These are phyloP conservation scores for Melinopterus prodromus DNA, from an alignment of 2,888 invertebrate species.

Conservation along the genomic window DNA sequence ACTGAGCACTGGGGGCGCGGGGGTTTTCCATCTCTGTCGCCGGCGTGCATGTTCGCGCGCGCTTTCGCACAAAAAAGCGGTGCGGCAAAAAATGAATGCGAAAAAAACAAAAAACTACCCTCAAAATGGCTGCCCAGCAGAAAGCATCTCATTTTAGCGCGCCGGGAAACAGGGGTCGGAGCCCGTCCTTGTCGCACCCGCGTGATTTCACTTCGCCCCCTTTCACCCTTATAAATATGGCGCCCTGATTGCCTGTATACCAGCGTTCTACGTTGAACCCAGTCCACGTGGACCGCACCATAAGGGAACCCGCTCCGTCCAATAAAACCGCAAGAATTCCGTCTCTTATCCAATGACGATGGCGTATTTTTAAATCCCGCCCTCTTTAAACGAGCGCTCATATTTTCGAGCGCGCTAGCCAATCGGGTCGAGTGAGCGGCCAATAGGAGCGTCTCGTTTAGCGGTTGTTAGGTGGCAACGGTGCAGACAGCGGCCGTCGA, in stretches of 20 bases:
- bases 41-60: constrained; percentile 42
- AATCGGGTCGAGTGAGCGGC: constrained; percentile 46
- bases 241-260: constrained; percentile 64
- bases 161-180: constrained; percentile 59
- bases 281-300: constrained; percentile 57
- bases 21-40: constrained; percentile 11
- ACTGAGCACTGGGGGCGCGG: constrained; percentile 1
- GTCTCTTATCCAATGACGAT: constrained; percentile 41
- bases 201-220: constrained; percentile 62
- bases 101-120: constrained; percentile 69
- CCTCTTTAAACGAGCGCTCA: constrained; percentile 56
- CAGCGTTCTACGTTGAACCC: constrained; percentile 50
- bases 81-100: constrained; percentile 51
- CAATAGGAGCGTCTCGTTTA: constrained; percentile 50
- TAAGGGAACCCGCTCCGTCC: constrained; percentile 38
- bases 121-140: constrained; percentile 76
- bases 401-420: constrained; percentile 42
- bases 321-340: constrained; percentile 40
- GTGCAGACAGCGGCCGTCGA: constrained; percentile 50
- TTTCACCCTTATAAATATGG: constrained; percentile 64
- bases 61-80: constrained; percentile 50
- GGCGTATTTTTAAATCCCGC: constrained; percentile 45
- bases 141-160: constrained; percentile 63
- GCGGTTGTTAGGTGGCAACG: constrained; percentile 50
- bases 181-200: constrained; percentile 62